Conservation (phyloP, 2,113 vertebrate species). For the Meriones unguiculatus region DNA sequence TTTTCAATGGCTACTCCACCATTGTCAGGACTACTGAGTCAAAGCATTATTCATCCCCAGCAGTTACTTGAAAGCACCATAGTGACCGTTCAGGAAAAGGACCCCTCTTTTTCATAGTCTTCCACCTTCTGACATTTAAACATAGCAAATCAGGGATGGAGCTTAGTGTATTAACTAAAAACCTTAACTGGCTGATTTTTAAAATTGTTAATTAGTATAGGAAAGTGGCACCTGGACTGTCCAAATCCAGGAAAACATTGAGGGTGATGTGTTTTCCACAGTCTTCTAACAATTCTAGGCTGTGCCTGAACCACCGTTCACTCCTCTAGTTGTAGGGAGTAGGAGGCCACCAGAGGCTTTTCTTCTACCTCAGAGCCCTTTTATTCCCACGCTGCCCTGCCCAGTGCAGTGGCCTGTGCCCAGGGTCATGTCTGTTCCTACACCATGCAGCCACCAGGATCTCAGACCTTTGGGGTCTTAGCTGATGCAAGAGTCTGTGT, state of each 20-base stretch:
- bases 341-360: neutral
- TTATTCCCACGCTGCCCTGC: neutral
- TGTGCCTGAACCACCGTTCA: neutral
- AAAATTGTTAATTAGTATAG: neutral
- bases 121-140: neutral
- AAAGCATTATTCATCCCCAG: neutral
- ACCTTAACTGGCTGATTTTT: slow-evolving; percentile 60
- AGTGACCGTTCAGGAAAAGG: neutral
- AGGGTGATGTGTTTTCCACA: fast-evolving
- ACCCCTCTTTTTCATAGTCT: neutral
- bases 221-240: neutral
- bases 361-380: neutral
- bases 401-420: neutral
- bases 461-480: neutral
- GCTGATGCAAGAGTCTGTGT: neutral
- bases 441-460: neutral
- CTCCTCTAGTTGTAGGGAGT: neutral
- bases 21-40: neutral
- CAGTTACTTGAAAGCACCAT: neutral
- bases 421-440: neutral
- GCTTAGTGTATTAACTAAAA: slow-evolving; percentile 6
- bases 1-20: neutral
- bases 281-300: neutral
- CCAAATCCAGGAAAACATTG: neutral
- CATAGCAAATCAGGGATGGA: neutral